Conservation (phyloP, 2,113 vertebrate species). For the Eleginops maclovinus region DNA sequence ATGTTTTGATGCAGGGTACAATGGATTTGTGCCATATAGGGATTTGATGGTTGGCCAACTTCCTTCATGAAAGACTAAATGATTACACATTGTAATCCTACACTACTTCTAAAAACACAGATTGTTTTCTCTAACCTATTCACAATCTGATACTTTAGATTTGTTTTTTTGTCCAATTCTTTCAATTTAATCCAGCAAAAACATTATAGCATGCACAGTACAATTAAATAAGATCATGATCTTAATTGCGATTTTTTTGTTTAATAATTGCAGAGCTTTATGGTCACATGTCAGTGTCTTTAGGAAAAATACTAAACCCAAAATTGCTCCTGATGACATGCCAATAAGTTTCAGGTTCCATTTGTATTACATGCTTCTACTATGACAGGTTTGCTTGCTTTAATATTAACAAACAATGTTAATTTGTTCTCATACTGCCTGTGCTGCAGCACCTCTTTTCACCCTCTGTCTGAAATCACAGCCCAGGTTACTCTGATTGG, state of each 20-base stretch:
- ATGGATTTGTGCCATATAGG: background rate
- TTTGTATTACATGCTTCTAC: no score
- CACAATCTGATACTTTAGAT: background rate
- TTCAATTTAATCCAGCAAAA: background rate
- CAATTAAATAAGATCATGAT: background rate
- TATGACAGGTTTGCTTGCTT: no score
- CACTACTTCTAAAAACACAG: background rate
- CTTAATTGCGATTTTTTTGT: constrained; percentile 12
- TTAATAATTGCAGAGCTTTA: no score
- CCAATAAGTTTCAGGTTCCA: no score
- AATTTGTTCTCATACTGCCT: no score
- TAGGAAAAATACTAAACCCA: no score
- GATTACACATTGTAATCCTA: background rate
- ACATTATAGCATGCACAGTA: background rate
- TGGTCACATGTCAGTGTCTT: no score
- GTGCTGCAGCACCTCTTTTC: no score
- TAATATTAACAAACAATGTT: no score
- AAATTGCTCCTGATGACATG: no score
- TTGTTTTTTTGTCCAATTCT: background rate
- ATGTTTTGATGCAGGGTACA: background rate
- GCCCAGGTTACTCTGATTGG: no score
- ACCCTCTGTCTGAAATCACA: no score
- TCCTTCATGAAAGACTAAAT: background rate
- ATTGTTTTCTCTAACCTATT: background rate
- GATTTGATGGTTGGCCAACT: background rate